phyloP scores from a whole-genome alignment of 2,113 vertebrate species.

The Oreochromis niloticus region DNA sequence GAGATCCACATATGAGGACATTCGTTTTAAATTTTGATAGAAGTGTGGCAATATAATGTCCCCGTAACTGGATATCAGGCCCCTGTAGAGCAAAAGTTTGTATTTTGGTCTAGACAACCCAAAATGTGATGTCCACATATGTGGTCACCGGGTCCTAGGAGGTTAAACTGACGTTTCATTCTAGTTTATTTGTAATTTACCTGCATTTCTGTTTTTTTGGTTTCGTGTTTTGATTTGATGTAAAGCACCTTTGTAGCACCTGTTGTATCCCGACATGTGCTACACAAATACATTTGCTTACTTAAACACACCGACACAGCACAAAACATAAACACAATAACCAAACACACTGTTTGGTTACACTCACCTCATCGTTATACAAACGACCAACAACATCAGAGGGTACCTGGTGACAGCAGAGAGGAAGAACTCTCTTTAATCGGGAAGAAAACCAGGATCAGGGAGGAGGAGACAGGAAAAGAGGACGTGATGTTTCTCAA shows the following conservation, averaged over 20 bases:
- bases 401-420: neutral
- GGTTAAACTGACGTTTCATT: neutral
- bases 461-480: neutral
- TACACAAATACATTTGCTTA: neutral
- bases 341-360: neutral
- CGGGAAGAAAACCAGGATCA: neutral
- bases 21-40: neutral
- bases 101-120: neutral
- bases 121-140: neutral
- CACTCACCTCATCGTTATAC: neutral
- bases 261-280: neutral
- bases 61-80: neutral
- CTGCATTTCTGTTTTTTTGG: neutral
- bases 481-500: rapidly evolving
- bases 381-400: neutral
- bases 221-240: neutral
- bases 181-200: neutral
- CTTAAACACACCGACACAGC: neutral
- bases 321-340: neutral
- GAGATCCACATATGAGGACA: neutral
- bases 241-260: neutral
- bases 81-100: neutral
- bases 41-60: neutral
- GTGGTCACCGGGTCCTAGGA: neutral
- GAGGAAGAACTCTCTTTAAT: neutral